Evolutionary conservation across 2,888 invertebrate genomes (phyloP), one percentile per base, ranked within the genome.

Genomic region (Drosophila falleni): DNA sequence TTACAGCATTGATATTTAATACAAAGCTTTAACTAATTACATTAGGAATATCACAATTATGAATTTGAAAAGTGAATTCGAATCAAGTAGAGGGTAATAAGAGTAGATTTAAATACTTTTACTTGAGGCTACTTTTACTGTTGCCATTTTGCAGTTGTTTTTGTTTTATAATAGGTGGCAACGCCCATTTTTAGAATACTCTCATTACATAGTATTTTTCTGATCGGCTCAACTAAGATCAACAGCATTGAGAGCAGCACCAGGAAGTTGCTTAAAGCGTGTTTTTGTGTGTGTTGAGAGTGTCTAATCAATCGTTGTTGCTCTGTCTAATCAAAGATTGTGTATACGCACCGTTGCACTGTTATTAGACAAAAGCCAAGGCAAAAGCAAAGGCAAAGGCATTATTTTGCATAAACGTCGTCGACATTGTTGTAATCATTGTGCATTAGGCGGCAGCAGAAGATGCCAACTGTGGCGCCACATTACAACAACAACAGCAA

Each of bases 391-490:
- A 15, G 53, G 26, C 15, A 47, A 44, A 85, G 81, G 72, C 68
- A 69, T 81, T 78, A 75, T 80, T 84, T 84, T 86, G 84, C 86
- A 86, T 83, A 83, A 84, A 86, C 78, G 81, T 71, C 63, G 77
- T 71, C 63, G 77, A 70, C 68, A 69, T 81, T 78, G 23, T 72
- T 75, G 81, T 86, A 84, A 85, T 81, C 69, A 84, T 69, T 65
- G 74, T 67, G 65, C 72, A 68, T 61, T 65, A 60, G 65, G 42
- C 61, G 35, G 46, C 65, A 42, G 46, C 73, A 51, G 44, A 44
- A 44, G 67, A 58, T 55, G 42, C 16, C 50, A 33, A 49, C 58
- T 42, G 23, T 61, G 66, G 74, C 64, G 60, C 76, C 78, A 67
- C 46, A 56, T 35, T 44, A 29, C 54, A 53, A 29, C 60, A 71